Percentiles rank a stretch among this genome's conserved stretches.
Evolutionary conservation across 2,113 vertebrate genomes (phyloP).

Genomic region (Camelus bactrianus): DNA sequence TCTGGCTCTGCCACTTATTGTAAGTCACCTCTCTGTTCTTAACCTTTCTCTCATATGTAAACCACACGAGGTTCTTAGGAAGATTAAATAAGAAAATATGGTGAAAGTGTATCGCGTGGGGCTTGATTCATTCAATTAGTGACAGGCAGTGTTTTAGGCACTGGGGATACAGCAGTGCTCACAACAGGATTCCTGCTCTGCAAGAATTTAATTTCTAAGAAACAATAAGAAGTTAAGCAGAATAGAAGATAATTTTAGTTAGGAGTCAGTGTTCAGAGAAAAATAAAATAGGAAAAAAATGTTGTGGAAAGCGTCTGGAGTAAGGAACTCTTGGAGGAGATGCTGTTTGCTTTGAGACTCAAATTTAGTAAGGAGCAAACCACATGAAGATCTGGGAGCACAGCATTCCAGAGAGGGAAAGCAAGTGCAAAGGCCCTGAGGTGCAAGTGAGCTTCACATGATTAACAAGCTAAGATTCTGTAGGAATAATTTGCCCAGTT

Average conservation of each 20-base stretch:
- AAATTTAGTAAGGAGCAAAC: background rate
- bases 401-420: background rate
- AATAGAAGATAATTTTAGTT: background rate
- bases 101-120: background rate
- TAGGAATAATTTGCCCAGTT: background rate
- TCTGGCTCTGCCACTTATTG: conserved; percentile 13
- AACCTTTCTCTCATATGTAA: background rate
- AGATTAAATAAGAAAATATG: background rate
- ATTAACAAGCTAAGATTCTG: background rate
- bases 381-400: background rate
- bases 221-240: background rate
- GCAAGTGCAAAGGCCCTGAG: background rate
- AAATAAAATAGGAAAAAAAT: background rate
- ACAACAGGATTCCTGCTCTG: conserved; percentile 24
- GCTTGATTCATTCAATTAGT: conserved; percentile 21
- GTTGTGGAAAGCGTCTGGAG: background rate
- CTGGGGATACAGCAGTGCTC: background rate
- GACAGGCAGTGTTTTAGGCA: background rate
- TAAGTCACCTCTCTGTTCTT: conserved; percentile 30
- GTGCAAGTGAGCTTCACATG: background rate
- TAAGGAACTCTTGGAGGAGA: background rate
- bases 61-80: background rate
- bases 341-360: background rate
- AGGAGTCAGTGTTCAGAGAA: background rate
- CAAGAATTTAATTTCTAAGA: conserved; percentile 19